phyloP scores from a whole-genome alignment of 2,113 vertebrate genomes.

The Puntigrus tetrazona region DNA sequence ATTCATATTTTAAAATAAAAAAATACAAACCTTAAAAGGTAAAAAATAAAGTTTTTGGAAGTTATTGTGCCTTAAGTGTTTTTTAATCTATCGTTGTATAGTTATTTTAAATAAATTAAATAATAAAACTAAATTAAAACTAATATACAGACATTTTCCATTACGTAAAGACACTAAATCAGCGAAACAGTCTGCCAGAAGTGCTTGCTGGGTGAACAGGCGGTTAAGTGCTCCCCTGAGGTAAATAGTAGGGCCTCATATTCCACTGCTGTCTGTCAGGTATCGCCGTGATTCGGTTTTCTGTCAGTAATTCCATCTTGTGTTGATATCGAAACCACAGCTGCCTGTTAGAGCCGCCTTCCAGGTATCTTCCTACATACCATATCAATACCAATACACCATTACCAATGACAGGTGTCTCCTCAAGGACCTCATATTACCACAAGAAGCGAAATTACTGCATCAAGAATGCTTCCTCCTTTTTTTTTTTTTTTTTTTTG shows the following conservation, averaged over 20 bases:
- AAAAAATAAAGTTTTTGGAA: neutral
- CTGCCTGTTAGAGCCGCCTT: neutral
- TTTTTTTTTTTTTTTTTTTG: neutral
- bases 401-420: constrained; percentile 21
- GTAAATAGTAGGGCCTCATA: constrained; percentile 19
- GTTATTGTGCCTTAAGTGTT: neutral
- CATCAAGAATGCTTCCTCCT: neutral
- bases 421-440: constrained; percentile 1
- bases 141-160: neutral
- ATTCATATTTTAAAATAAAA: no score
- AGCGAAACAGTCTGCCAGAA: neutral
- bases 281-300: constrained; percentile 28
- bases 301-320: constrained; percentile 30
- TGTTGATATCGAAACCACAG: constrained; percentile 35
- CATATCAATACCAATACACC: neutral
- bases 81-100: neutral
- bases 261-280: constrained; percentile 42
- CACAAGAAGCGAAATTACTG: neutral
- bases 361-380: constrained; percentile 1
- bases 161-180: neutral
- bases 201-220: constrained; percentile 10
- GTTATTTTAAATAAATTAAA: neutral
- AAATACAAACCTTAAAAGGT: neutral
- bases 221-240: constrained; percentile 45
- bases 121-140: no score